Base-by-base conservation (phyloP, 1,140 invertebrate species). In the Scaptomyza montana region DNA sequence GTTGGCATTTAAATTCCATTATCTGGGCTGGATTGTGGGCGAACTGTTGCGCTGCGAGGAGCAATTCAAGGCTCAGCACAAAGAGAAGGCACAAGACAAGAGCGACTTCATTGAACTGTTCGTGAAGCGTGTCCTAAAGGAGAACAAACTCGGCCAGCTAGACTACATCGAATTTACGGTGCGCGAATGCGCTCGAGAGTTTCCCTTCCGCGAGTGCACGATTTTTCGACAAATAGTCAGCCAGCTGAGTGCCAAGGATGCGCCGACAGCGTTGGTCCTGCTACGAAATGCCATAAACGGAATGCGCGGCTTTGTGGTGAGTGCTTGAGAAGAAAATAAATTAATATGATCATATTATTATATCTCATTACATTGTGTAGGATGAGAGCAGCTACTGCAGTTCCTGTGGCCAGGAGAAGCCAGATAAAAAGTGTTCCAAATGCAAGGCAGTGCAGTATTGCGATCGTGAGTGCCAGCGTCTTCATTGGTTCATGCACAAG, bases 401-500 rank as follows among this genome's bases (percentile, higher is more conserved):
- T 30, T 97, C 98, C 1, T 99, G 98, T 92, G 96, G 96, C 0
- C 96, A 98, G 84, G 95, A 97, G 63, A 96, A 96, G 77, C 96
- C 97, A 6, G 93, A 94, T 7, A 99, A 98, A 90, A 98, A 98
- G 92, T 99, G 98, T 92, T 96, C 97, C n/a, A 97, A 97, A 90
- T 99, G 98, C 92, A 98, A 98, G 94, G 94, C 95, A 61, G 97
- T 98, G 10, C 95, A 96, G 78, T 99, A 99, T 91, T 99, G 99
- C 93, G 96, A 98, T 91, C 94, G 96, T 73, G 95, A 96, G 79
- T 99, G 99, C 92, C 98, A 99, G 92, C 95, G 97, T 78, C 92
- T 99, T 6, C 98, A 99, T 92, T 99, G 98, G 98, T 96, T 96
- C 78, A 95, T 97, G 74, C 98, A 99, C 92, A 99, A 99, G 93